Conservation (phyloP, 2,888 invertebrate species). For the Macrophya annulata region DNA sequence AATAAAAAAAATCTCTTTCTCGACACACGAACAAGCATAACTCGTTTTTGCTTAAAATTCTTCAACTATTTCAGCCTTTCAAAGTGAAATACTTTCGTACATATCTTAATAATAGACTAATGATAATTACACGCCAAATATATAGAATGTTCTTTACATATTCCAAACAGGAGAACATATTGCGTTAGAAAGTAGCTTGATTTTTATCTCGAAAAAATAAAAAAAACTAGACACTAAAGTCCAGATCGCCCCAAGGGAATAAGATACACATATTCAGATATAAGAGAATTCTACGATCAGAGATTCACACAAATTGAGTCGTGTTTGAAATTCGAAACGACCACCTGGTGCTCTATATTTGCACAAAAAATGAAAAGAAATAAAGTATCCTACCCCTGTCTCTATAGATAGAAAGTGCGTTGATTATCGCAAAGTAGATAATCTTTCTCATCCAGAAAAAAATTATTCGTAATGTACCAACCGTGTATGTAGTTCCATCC, state of each 20-base stretch:
- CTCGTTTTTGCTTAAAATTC: conserved; percentile 20
- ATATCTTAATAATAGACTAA: not conserved
- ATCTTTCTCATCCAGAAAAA: too few relatives aligned
- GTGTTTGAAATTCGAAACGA: not conserved
- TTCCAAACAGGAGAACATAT: not conserved
- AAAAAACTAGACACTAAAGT: conserved; percentile 9
- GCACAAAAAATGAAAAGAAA: not conserved
- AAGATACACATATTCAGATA: not conserved
- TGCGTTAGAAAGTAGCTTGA: conserved; percentile 8
- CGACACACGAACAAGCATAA: not conserved
- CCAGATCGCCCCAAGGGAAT: not conserved
- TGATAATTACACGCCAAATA: conserved; percentile 8
- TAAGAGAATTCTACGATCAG: not conserved
- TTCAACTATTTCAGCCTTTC: not conserved
- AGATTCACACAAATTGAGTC: not conserved
- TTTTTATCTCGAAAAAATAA: not conserved
- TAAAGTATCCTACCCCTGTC: not conserved
- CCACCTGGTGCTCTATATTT: not conserved
- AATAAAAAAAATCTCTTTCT: conserved; percentile 2
- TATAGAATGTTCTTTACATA: not conserved
- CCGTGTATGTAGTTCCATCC: too few relatives aligned
- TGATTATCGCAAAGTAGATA: not conserved
- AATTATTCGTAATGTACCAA: too few relatives aligned
- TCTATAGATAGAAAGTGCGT: conserved; percentile 5
- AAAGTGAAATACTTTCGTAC: not conserved